Conservation (phyloP, 2,113 vertebrate genomes). For the Deroptyus accipitrinus region DNA sequence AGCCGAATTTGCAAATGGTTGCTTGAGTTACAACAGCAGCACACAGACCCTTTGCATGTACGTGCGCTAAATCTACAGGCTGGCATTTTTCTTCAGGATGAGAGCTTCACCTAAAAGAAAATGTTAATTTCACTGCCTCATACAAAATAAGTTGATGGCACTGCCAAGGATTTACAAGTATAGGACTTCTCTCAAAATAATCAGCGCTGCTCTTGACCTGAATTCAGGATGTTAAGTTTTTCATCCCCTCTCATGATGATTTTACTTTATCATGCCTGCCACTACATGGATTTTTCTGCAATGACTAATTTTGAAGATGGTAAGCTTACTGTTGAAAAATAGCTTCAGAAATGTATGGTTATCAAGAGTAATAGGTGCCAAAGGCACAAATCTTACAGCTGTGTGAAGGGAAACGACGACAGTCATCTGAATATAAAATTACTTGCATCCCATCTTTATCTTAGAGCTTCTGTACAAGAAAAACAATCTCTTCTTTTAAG, state of each 20-base stretch:
- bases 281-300: conserved; percentile 31
- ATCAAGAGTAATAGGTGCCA: conserved; percentile 35
- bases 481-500: background rate
- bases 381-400: conserved; percentile 33
- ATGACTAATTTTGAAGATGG: conserved; percentile 55
- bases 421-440: conserved; percentile 23
- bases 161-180: background rate
- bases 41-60: background rate
- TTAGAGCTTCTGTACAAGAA: conserved; percentile 19
- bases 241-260: background rate
- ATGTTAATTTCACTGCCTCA: background rate
- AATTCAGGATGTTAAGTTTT: conserved; percentile 33
- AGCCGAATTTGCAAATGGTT: background rate
- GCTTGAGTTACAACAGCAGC: background rate
- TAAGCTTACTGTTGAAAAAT: background rate
- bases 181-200: background rate
- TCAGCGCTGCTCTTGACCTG: conserved; percentile 33
- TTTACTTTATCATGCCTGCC: conserved; percentile 35
- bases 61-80: background rate
- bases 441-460: conserved; percentile 11
- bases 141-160: background rate
- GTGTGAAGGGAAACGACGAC: background rate
- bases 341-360: conserved; percentile 21
- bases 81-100: background rate
- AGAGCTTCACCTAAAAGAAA: background rate